These are phyloP conservation scores for Sciurus niger DNA, from an alignment of 2,113 vertebrate species.

Conservation along the genomic window DNA sequence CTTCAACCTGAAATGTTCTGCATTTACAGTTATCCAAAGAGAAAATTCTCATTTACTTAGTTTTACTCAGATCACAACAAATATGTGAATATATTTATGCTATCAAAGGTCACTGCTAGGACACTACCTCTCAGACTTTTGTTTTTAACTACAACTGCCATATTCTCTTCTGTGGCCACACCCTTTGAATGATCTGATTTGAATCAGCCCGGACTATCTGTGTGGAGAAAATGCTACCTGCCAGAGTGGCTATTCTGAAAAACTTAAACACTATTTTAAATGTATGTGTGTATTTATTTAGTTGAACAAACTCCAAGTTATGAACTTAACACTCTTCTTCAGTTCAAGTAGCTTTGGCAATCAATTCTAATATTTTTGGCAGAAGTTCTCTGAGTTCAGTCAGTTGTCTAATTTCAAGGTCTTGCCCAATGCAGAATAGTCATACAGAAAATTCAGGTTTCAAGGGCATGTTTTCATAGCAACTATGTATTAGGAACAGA, in stretches of 20 bases:
- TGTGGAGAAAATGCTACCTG: rapidly evolving
- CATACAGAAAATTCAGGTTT: slow-evolving; percentile 69
- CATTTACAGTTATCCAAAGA: background rate
- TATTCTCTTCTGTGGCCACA: background rate
- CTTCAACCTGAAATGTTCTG: background rate
- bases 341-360: background rate
- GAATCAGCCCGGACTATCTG: background rate
- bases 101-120: background rate
- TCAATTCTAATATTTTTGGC: slow-evolving; percentile 44
- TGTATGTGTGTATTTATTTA: background rate
- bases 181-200: background rate
- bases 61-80: slow-evolving; percentile 32
- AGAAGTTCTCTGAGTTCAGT: slow-evolving; percentile 74
- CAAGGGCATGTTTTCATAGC: slow-evolving; percentile 66
- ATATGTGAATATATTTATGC: background rate
- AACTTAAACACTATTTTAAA: background rate
- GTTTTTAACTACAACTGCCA: background rate
- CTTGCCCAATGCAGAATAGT: slow-evolving; percentile 56
- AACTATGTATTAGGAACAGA: slow-evolving; percentile 70
- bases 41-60: background rate
- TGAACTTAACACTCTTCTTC: slow-evolving; percentile 52
- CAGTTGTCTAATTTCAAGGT: slow-evolving; percentile 69
- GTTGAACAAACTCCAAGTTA: background rate
- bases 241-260: rapidly evolving
- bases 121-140: background rate